Conservation (phyloP, 2,888 invertebrate species). For the Eupeodes luniger region DNA sequence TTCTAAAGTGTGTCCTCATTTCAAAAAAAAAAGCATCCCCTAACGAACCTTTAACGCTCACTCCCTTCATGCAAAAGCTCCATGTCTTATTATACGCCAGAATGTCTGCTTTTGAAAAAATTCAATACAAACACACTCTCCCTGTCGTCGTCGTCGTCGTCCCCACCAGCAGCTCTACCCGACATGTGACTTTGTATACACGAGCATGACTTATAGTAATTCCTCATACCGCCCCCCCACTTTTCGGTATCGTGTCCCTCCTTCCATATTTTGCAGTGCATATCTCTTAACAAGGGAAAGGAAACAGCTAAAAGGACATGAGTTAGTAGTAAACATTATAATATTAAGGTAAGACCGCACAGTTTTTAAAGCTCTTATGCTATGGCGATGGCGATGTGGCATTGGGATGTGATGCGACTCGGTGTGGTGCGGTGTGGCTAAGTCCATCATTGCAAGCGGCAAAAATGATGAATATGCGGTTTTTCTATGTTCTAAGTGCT, state of each 20-base stretch:
- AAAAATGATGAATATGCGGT: conserved; percentile 38
- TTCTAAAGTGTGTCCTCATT: conserved; percentile 22
- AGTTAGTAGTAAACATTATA: conserved; percentile 27
- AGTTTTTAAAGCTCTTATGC: not conserved
- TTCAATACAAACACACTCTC: conserved; percentile 38
- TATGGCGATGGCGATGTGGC: not conserved
- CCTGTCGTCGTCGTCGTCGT: not conserved
- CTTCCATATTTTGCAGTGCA: not conserved
- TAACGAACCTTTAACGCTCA: not conserved
- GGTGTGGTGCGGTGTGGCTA: conserved; percentile 23
- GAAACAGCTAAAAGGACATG: conserved; percentile 48
- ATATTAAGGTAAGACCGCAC: conserved; percentile 19
- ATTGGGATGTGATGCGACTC: not conserved
- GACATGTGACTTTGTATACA: conserved; percentile 47
- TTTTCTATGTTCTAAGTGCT: conserved; percentile 23
- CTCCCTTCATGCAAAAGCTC: not conserved
- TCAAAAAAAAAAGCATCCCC: not conserved
- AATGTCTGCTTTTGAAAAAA: conserved; percentile 46
- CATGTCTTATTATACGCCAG: not conserved
- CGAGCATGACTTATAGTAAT: conserved; percentile 21
- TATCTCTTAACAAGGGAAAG: not conserved
- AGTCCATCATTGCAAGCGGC: conserved; percentile 42
- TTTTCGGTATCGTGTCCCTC: not conserved
- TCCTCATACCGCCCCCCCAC: not conserved
- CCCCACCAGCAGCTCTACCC: not conserved